Conservation (phyloP, 1,140 invertebrate species). For the Nebria ingens region DNA sequence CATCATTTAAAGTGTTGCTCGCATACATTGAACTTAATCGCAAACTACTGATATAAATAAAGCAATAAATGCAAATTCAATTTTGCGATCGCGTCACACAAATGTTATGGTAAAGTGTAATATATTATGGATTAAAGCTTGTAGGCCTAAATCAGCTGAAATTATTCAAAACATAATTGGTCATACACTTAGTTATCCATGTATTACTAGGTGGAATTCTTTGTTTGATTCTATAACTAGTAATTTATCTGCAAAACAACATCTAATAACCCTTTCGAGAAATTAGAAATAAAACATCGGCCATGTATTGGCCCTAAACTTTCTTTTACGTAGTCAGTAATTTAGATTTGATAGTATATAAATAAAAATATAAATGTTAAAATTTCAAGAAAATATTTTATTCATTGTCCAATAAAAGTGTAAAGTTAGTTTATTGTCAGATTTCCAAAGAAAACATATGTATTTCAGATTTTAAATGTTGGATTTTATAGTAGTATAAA, state of each 20-base stretch:
- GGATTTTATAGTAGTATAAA: too few species aligned
- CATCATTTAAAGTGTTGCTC: not conserved
- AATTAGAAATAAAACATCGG: too few species aligned
- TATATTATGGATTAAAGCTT: slow-evolving; percentile 14
- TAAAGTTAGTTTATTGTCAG: too few species aligned
- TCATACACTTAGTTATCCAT: slow-evolving; percentile 10
- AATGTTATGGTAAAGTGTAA: slow-evolving; percentile 11
- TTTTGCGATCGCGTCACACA: not conserved
- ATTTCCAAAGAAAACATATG: too few species aligned
- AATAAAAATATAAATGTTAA: too few species aligned
- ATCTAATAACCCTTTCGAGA: not conserved
- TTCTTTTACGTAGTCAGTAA: too few species aligned
- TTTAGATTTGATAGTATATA: too few species aligned
- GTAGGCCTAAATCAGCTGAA: slow-evolving; percentile 16
- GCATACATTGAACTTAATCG: not conserved
- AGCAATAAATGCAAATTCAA: not conserved
- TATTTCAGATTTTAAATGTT: too few species aligned
- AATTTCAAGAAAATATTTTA: too few species aligned
- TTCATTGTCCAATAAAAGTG: too few species aligned
- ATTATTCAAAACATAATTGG: slow-evolving; percentile 12
- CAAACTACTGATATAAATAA: not conserved
- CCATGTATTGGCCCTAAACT: too few species aligned
- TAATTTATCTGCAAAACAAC: not conserved
- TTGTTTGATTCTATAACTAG: slow-evolving; percentile 15
- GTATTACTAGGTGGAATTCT: slow-evolving; percentile 19